phyloP scores from a whole-genome alignment of 2,888 invertebrate genomes.

The Syrphus vitripennis region DNA sequence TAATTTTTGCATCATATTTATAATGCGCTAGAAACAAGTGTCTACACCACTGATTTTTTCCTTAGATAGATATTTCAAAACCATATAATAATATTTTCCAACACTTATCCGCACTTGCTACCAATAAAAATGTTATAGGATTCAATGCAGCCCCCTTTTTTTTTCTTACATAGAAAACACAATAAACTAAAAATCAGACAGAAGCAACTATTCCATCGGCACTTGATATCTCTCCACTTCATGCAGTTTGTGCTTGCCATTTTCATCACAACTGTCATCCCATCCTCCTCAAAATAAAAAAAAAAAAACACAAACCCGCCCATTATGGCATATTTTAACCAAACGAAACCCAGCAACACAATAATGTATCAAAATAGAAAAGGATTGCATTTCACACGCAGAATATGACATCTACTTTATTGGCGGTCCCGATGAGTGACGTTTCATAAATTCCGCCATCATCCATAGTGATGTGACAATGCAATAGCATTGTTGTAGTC shows the following conservation, averaged over 20 bases:
- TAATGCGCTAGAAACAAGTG: too few relatives aligned
- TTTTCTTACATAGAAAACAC: not conserved
- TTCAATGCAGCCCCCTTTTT: constrained; percentile 16
- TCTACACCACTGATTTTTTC: constrained; percentile 32
- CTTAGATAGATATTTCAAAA: not conserved
- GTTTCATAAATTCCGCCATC: constrained; percentile 36
- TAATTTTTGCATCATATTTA: too few relatives aligned
- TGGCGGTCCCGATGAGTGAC: constrained; percentile 50
- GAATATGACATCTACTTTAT: constrained; percentile 45
- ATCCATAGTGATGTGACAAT: constrained; percentile 36
- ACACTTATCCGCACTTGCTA: constrained; percentile 59
- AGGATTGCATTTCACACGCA: constrained; percentile 57
- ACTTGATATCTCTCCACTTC: constrained; percentile 19
- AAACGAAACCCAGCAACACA: not conserved
- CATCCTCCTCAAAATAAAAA: not conserved
- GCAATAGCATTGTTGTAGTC: constrained; percentile 25
- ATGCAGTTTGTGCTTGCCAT: constrained; percentile 15
- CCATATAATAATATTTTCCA: not conserved
- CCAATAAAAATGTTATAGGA: constrained; percentile 44
- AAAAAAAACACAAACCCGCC: not conserved
- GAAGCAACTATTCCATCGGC: constrained; percentile 15
- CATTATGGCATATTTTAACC: not conserved
- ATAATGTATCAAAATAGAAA: constrained; percentile 12
- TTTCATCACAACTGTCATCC: constrained; percentile 31
- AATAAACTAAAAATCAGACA: not conserved